Evolutionary conservation across 2,113 vertebrate genomes (phyloP), one percentile per base, ranked within the genome.

Genomic region (Neotoma lepida): DNA sequence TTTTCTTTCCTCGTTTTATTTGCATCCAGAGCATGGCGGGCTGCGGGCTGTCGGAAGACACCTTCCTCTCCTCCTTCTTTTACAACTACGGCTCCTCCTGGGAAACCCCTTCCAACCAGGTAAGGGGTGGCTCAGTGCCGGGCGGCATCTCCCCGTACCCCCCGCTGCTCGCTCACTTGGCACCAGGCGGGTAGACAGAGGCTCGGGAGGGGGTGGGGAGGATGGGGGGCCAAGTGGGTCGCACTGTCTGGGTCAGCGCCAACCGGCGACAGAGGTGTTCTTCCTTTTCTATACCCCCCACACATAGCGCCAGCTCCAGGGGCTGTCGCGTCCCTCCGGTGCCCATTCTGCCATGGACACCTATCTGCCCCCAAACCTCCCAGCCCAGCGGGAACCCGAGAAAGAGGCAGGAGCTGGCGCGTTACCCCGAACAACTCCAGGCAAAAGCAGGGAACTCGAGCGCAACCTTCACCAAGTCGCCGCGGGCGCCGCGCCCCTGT

Each of bases 81-180:
- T 98, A 98, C 97, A 99, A 98, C 98, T 99, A 99, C 98, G 99
- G 98, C 98, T 99, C 99, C 98, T 99, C 99, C 98, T 99, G 99
- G 99, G 99, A 99, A 98, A 98, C 98, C 98, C 98, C 99, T 98
- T 98, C 98, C 98, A 98, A 98, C 98, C 99, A 99, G 99, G 99
- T 99, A 99, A 98, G 98, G 95, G 97, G 96, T 56, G 97, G 87
- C 95, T 95, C 77, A 93, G 90, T 77, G 95, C 97, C 77, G 49
- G 71, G 96, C 89, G 96, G 92, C 94, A 80, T 92, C 95, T 86
- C 96, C 88, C 93, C 90, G 80, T 56, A 94, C 87, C 95, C 90
- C 94, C 58, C 39, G 89, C 96, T 77, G 95, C 91, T 91, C 88
- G 80, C 95, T 96, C 91, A 87, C 97, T 97, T 87, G 95, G 95